These are phyloP conservation scores for Lingula anatina DNA, from an alignment of 2,888 invertebrate species.

Conservation along the genomic window DNA sequence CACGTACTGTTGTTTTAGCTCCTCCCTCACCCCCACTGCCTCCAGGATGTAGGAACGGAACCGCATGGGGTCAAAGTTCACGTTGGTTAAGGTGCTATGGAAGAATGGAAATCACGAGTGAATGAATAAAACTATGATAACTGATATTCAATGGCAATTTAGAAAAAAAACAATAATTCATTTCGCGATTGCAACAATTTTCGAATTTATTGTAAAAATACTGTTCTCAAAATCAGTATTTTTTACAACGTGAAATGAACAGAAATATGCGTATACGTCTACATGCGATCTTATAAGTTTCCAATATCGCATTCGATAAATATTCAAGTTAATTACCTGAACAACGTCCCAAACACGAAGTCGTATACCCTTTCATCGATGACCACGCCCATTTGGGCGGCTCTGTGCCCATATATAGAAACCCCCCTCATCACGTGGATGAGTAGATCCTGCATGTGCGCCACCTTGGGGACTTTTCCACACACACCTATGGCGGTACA, in stretches of 20 bases:
- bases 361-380: slow-evolving; percentile 16
- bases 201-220: too few relatives aligned
- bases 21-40: slow-evolving; percentile 18
- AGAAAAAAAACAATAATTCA: too few relatives aligned
- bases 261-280: too few relatives aligned
- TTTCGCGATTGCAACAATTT: too few relatives aligned
- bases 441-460: slow-evolving; percentile 27
- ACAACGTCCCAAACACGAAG: slow-evolving; percentile 19
- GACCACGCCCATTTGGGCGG: slow-evolving; percentile 12
- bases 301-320: background rate
- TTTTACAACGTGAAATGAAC: too few relatives aligned
- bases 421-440: slow-evolving; percentile 18
- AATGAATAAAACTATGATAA: too few relatives aligned
- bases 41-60: slow-evolving; percentile 19
- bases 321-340: slow-evolving; percentile 16
- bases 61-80: slow-evolving; percentile 27
- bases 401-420: slow-evolving; percentile 17
- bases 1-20: slow-evolving; percentile 10
- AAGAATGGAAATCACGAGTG: too few relatives aligned
- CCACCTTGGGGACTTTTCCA: slow-evolving; percentile 25
- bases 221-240: background rate
- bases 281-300: too few relatives aligned
- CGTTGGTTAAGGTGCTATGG: slow-evolving; percentile 28
- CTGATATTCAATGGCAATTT: too few relatives aligned
- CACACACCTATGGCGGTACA: slow-evolving; percentile 30